These are phyloP conservation scores for Drosophila yooni DNA, from an alignment of 2,888 invertebrate species.

Conservation along the genomic window DNA sequence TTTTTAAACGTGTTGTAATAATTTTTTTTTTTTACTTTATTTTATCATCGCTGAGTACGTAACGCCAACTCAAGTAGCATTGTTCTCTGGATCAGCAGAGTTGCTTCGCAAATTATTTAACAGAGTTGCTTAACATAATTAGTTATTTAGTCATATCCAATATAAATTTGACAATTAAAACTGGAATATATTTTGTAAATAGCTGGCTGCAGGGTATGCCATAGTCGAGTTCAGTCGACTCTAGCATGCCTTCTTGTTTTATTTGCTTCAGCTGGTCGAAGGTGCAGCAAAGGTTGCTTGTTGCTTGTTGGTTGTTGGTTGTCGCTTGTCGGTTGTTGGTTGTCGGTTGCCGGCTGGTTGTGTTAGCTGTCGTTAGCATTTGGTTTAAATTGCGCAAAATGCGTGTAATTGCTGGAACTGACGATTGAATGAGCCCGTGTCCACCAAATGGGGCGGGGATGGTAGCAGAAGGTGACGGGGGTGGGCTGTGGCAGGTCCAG, in stretches of 20 bases:
- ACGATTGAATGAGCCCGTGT: constrained; percentile 77
- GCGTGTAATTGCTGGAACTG: constrained; percentile 81
- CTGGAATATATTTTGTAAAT: not conserved
- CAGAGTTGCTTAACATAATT: not conserved
- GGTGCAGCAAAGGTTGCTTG: constrained; percentile 79
- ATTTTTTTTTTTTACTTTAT: not conserved
- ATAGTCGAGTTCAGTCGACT: not conserved
- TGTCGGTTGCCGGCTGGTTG: constrained; percentile 74
- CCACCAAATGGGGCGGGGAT: constrained; percentile 17
- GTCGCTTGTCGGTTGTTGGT: constrained; percentile 38
- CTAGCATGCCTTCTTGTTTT: not conserved
- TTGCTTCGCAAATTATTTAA: not conserved
- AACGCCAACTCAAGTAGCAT: not conserved
- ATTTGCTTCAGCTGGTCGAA: constrained; percentile 56
- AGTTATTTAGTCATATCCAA: not conserved
- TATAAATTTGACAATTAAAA: not conserved
- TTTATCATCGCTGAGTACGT: not conserved
- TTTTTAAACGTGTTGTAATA: not conserved
- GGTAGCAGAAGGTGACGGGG: not conserved
- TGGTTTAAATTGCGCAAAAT: constrained; percentile 81
- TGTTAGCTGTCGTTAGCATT: constrained; percentile 80
- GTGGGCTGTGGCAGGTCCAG: not conserved
- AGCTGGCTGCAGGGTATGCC: not conserved
- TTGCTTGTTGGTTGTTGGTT: constrained; percentile 53
- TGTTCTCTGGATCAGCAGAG: not conserved